phyloP scores from a whole-genome alignment of 1,140 invertebrate genomes.

The Ostrea edulis region DNA sequence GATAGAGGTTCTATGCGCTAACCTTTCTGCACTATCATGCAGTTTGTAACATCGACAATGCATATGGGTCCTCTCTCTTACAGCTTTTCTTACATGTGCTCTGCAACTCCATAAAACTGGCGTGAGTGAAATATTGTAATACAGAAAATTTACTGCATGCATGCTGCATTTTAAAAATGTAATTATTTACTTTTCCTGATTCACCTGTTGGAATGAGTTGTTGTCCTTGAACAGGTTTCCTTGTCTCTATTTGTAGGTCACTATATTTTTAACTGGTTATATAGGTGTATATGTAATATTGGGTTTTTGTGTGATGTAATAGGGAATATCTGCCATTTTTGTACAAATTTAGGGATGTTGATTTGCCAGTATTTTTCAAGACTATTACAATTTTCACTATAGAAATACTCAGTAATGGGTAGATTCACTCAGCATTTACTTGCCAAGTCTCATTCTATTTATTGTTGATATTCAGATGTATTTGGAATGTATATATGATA shows the following conservation, averaged over 20 bases:
- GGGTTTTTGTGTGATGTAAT: not conserved
- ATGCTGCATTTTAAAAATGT: not conserved
- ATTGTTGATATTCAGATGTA: no score
- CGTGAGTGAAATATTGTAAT: slow-evolving; percentile 23
- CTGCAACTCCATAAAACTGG: not conserved
- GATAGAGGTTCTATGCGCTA: not conserved
- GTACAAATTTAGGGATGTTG: not conserved
- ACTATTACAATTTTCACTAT: not conserved
- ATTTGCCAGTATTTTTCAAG: not conserved
- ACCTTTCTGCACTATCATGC: not conserved
- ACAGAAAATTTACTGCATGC: not conserved
- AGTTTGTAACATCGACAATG: not conserved
- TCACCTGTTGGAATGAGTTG: not conserved
- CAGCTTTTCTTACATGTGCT: not conserved
- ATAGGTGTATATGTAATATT: not conserved
- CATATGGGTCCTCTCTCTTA: not conserved
- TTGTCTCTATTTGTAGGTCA: not conserved
- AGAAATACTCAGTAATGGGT: not conserved
- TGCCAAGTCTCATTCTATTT: not conserved
- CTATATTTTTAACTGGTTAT: not conserved
- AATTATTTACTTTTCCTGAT: not conserved
- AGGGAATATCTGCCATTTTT: not conserved
- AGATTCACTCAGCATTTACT: not conserved
- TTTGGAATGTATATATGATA: no score
- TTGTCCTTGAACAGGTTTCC: not conserved